Evolutionary conservation across 2,888 invertebrate genomes (phyloP), one percentile per base, ranked within the genome.

Genomic region (Philaethria dido): DNA sequence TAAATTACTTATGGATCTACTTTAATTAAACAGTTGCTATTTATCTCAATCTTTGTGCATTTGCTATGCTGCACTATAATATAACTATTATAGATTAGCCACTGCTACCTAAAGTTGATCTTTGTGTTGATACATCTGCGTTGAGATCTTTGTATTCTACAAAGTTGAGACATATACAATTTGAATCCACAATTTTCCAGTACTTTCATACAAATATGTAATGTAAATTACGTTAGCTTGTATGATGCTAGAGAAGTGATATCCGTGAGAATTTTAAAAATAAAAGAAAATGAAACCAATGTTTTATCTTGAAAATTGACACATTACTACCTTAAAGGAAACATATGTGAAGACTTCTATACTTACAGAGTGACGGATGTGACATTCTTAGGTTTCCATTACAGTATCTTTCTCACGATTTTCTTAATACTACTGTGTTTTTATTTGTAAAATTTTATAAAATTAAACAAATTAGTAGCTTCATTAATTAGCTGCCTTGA

Each of bases 1-100:
- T 64, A 64, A 69, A 64, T 69, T 65, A 70, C 60, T 61, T 39
- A 48, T 48, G 18, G 18, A 44, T 60, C 33, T 18, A 18, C 44
- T 50, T 20, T 50, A 14, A 45, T 60, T 45, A 39, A 39, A 39
- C 39, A 13, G 39, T 39, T 39, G 3, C 39, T 39, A n/a, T 39
- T 39, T 39, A 13, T 39, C 39, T 39, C 13, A 39, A 39, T 13
- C 39, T 39, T 39, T 39, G 39, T 13, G 2, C 3, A 13, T 13
- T 13, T 13, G 39, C 13, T 39, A 29, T 29, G 6, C 3, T 29
- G 29, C 29, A 29, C n/a, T n/a, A 29, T 29, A 29, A 29, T 29
- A 29, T 29, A 29, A 6, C 3, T 4, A 6, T 6, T 6, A 29
- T 29, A 29, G 3, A 29, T 29, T 29, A 29, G 29, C 3, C 29